Evolutionary conservation across 2,888 invertebrate genomes (phyloP).

Genomic region (Sisyra nigra): DNA sequence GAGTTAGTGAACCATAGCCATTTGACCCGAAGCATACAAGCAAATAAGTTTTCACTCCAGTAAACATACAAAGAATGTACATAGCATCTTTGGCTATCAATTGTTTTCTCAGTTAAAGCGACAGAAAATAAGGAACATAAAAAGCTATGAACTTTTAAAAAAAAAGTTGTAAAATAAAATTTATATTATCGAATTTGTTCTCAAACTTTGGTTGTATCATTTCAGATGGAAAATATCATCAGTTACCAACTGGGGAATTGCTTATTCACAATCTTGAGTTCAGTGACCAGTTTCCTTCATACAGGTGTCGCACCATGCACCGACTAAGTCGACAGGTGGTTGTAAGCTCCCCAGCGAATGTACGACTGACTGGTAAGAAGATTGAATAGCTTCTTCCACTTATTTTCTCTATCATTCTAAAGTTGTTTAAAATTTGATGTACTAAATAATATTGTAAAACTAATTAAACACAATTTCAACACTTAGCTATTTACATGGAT

Average conservation of each 20-base stretch:
- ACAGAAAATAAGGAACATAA: too few relatives aligned
- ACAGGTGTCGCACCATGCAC: constrained; percentile 58
- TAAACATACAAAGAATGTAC: too few relatives aligned
- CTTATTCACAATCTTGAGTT: constrained; percentile 58
- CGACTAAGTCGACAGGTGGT: constrained; percentile 54
- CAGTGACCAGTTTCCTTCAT: constrained; percentile 54
- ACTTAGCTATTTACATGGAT: too few relatives aligned
- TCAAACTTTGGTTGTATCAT: constrained; percentile 13
- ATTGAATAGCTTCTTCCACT: not conserved
- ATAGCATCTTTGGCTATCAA: too few relatives aligned
- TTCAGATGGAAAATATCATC: constrained; percentile 60
- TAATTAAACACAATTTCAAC: too few relatives aligned
- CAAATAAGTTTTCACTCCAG: too few relatives aligned
- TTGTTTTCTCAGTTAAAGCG: too few relatives aligned
- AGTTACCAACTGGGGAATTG: constrained; percentile 56
- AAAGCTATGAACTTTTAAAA: not conserved
- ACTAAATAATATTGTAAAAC: too few relatives aligned
- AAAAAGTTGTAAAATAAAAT: not conserved
- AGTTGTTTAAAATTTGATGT: too few relatives aligned
- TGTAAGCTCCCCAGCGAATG: constrained; percentile 48
- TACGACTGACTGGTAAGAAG: constrained; percentile 49
- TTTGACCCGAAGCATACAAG: too few relatives aligned
- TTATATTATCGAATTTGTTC: not conserved
- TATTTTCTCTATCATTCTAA: too few relatives aligned
- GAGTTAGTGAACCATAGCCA: too few relatives aligned